phyloP scores from a whole-genome alignment of 2,797 vertebrate genomes.

The Micropoecilia bifurca region DNA sequence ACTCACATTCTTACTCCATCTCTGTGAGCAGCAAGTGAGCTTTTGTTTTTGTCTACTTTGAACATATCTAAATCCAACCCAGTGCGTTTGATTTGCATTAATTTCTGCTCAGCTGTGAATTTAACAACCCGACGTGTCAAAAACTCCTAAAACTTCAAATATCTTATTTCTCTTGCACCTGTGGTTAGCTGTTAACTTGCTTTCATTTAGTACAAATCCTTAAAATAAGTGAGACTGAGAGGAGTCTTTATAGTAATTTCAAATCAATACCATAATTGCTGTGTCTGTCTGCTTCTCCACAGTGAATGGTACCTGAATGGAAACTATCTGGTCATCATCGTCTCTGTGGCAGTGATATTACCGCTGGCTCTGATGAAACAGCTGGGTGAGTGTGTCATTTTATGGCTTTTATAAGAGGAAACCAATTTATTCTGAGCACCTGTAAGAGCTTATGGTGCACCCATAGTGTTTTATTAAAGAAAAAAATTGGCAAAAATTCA shows the following conservation, averaged over 20 bases:
- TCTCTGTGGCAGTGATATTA: constrained; percentile 89
- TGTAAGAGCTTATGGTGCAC: neutral
- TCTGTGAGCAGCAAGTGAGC: neutral
- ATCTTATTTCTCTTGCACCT: constrained; percentile 3
- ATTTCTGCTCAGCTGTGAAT: constrained; percentile 20
- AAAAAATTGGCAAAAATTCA: constrained; percentile 19
- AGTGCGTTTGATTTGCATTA: constrained; percentile 16
- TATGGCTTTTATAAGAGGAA: neutral
- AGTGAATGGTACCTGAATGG: constrained; percentile 97
- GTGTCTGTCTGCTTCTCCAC: constrained; percentile 45
- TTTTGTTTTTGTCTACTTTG: neutral
- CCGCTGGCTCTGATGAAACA: constrained; percentile 98
- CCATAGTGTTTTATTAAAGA: neutral
- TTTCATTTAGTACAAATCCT: neutral
- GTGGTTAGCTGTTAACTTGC: neutral
- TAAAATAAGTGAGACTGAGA: constrained; percentile 15
- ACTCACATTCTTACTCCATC: neutral
- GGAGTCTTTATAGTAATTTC: constrained; percentile 27
- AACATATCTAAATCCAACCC: neutral
- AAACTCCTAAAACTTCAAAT: neutral
- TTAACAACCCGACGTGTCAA: neutral
- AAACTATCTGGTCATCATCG: constrained; percentile 95
- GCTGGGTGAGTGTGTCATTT: constrained; percentile 86
- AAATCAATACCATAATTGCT: constrained; percentile 42
- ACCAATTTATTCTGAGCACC: neutral